A percentile compares a stretch with the other conserved stretches of the same genome.
These are phyloP conservation scores for Ornithoptera alexandrae DNA, from an alignment of 2,888 invertebrate genomes.

Conservation along the genomic window DNA sequence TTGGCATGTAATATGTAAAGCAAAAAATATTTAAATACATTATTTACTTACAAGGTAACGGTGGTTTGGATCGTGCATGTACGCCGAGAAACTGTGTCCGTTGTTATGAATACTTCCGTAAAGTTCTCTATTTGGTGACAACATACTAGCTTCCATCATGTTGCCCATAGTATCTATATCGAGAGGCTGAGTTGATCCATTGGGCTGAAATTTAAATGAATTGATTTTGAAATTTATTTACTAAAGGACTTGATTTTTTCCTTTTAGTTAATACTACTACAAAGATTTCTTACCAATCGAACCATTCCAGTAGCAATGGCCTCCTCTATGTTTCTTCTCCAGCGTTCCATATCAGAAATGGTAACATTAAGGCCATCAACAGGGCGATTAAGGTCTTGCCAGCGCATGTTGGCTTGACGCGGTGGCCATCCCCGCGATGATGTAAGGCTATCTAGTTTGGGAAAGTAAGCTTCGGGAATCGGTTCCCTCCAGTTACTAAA, in stretches of 20 bases:
- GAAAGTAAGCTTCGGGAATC: constrained; percentile 89
- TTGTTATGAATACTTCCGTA: constrained; percentile 88
- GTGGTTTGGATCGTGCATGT: constrained; percentile 86
- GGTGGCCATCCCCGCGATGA: constrained; percentile 87
- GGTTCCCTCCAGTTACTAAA: constrained; percentile 84
- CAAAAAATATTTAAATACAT: background rate
- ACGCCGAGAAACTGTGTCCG: constrained; percentile 86
- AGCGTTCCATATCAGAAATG: constrained; percentile 84
- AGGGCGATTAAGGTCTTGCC: constrained; percentile 84
- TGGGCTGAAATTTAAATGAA: constrained; percentile 54
- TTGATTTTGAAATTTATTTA: background rate
- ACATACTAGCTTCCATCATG: constrained; percentile 83
- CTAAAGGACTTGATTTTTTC: background rate
- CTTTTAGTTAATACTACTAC: background rate
- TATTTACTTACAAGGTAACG: constrained; percentile 81
- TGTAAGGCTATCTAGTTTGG: constrained; percentile 87
- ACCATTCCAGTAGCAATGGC: constrained; percentile 86
- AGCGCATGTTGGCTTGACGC: constrained; percentile 79
- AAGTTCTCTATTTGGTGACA: constrained; percentile 82
- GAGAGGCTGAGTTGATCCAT: constrained; percentile 72
- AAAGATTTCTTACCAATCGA: constrained; percentile 68
- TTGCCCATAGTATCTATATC: constrained; percentile 86
- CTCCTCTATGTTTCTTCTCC: constrained; percentile 86
- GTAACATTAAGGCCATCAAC: constrained; percentile 81
- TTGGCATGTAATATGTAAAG: background rate